phyloP scores from a whole-genome alignment of 2,797 vertebrate species.

The Alca torda region DNA sequence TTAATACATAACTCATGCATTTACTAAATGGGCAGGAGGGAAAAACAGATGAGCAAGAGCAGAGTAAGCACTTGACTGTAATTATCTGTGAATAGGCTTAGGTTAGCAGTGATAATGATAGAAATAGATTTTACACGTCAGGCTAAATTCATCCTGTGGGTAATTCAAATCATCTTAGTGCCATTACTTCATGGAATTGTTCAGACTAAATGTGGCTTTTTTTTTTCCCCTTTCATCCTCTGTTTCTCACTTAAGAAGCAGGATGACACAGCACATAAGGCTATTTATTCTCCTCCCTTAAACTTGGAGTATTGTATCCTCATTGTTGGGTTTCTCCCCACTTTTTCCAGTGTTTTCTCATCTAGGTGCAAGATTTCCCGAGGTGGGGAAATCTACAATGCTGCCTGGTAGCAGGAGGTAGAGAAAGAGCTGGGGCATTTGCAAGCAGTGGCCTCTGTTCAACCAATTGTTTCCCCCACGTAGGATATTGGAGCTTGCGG shows the following conservation, averaged over 20 bases:
- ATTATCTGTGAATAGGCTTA: conserved; percentile 45
- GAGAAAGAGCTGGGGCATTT: not conserved
- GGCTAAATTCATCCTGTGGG: conserved; percentile 29
- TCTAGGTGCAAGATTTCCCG: not conserved
- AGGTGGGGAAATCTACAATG: not conserved
- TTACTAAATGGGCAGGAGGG: conserved; percentile 22
- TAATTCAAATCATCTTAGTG: conserved; percentile 1
- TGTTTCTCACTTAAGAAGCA: not conserved
- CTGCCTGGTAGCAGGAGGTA: not conserved
- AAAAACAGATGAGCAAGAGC: conserved; percentile 41
- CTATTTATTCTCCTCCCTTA: not conserved
- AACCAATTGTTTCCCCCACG: conserved; percentile 35
- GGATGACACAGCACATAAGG: not conserved
- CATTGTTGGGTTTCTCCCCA: not conserved
- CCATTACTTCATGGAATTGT: conserved; percentile 13
- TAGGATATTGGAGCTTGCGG: not conserved
- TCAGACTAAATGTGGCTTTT: not conserved
- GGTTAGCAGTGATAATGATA: conserved; percentile 28
- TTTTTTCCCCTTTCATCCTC: not conserved
- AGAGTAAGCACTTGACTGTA: conserved; percentile 19
- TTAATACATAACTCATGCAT: conserved; percentile 42
- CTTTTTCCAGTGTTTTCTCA: not conserved
- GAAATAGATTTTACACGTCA: conserved; percentile 35
- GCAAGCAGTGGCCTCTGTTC: not conserved
- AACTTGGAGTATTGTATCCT: not conserved